Conservation (phyloP, 2,113 vertebrate genomes). For the Chlamydotis undulata region DNA sequence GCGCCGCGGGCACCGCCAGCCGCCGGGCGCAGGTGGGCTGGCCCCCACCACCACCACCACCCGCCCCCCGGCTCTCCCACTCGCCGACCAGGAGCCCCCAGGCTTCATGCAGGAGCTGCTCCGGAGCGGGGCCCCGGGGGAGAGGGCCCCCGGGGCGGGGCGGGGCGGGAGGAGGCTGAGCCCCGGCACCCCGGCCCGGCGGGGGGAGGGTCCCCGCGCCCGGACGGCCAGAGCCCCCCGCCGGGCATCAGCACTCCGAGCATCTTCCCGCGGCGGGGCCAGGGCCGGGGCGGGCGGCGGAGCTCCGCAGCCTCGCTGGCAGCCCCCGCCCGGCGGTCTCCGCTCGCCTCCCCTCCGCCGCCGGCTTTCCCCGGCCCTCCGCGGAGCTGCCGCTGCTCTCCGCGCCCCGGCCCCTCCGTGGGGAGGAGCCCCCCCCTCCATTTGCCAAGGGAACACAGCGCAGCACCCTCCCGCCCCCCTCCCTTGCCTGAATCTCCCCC, state of each 20-base stretch:
- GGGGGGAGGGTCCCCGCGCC: neutral
- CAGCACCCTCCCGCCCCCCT: neutral
- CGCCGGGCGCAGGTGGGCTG: slow-evolving; percentile 43
- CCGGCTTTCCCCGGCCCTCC: neutral
- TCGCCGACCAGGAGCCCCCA: neutral
- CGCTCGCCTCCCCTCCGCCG: neutral
- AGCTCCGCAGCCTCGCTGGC: neutral
- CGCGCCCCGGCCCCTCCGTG: neutral
- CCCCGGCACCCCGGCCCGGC: neutral
- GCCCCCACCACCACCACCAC: neutral
- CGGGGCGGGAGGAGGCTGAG: neutral
- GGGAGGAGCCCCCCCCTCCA: neutral
- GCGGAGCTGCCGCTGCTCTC: neutral
- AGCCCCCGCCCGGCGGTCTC: neutral
- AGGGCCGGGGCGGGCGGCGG: neutral
- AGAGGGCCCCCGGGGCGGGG: neutral
- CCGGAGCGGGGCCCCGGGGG: neutral
- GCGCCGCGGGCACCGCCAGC: slow-evolving; percentile 9
- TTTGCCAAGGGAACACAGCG: neutral
- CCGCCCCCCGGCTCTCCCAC: neutral
- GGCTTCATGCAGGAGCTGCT: neutral
- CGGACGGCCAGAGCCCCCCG: neutral
- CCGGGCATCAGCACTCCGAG: neutral
- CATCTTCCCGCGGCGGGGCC: neutral
- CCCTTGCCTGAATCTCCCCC: neutral